A percentile compares a stretch with the other conserved stretches of the same genome.
phyloP scores from a whole-genome alignment of 2,797 vertebrate species.

The Anguilla anguilla region DNA sequence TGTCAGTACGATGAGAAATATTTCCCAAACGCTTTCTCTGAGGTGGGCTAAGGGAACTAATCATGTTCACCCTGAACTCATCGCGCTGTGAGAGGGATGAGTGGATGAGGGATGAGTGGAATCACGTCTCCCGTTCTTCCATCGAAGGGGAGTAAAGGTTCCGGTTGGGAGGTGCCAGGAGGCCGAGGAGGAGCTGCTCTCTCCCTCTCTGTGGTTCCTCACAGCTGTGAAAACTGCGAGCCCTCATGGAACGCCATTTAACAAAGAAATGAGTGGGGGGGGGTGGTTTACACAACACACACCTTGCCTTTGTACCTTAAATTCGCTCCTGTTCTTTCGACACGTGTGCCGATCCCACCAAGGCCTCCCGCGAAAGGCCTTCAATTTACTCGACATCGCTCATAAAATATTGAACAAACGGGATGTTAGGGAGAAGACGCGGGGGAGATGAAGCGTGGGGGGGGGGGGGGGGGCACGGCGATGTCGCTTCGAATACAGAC shows the following conservation, averaged over 20 bases:
- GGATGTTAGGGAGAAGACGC: slow-evolving; percentile 10
- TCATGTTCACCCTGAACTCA: neutral
- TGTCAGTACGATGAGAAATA: neutral
- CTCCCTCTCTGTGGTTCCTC: neutral
- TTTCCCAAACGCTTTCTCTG: neutral
- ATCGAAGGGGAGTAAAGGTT: neutral
- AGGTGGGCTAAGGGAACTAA: neutral
- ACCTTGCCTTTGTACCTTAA: neutral
- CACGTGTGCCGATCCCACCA: neutral
- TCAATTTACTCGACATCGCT: slow-evolving; percentile 22
- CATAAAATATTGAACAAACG: slow-evolving; percentile 22
- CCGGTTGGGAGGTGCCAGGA: neutral
- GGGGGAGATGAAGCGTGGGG: slow-evolving; percentile 3
- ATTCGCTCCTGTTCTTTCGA: neutral
- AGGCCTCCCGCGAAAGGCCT: neutral
- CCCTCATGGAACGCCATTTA: neutral
- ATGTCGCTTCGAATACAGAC: neutral
- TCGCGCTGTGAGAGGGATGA: neutral
- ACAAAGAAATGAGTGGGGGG: neutral
- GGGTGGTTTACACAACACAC: too few relatives aligned
- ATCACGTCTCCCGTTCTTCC: neutral
- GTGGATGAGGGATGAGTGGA: neutral
- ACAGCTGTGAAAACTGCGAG: neutral
- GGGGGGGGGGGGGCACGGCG: neutral
- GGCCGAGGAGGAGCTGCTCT: neutral